These are phyloP conservation scores for Epizoanthus stellaris DNA, from an alignment of 92 coral and sea anemone species.

Conservation along the genomic window DNA sequence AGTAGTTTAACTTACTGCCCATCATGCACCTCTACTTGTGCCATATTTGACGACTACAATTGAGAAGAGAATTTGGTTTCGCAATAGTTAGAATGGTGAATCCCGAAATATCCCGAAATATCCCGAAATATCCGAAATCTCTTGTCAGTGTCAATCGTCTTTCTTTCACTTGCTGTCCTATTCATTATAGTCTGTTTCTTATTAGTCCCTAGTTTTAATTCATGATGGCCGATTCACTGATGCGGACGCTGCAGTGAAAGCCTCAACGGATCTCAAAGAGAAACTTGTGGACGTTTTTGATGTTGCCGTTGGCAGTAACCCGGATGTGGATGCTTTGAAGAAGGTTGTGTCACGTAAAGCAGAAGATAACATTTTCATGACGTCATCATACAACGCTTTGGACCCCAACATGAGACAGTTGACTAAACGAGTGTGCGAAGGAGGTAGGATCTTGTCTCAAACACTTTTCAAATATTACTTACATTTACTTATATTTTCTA, in stretches of 20 bases:
- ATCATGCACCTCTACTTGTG: too few relatives aligned
- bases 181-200: too few relatives aligned
- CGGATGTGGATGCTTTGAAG: not conserved
- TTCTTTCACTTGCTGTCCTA: not conserved
- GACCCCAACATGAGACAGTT: constrained; percentile 35
- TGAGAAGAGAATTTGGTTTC: too few relatives aligned
- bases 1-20: too few relatives aligned
- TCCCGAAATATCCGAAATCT: too few relatives aligned
- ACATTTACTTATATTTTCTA: too few relatives aligned
- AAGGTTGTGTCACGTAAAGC: constrained; percentile 32
- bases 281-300: constrained; percentile 31
- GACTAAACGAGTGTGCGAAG: constrained; percentile 42
- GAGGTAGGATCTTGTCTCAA: constrained; percentile 4
- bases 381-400: constrained; percentile 41
- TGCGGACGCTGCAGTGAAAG: constrained; percentile 16
- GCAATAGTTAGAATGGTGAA: too few relatives aligned
- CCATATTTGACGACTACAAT: too few relatives aligned
- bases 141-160: not conserved
- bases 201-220: constrained; percentile 29
- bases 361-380: constrained; percentile 4
- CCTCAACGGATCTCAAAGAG: not conserved
- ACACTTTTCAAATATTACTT: not conserved
- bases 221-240: constrained; percentile 34
- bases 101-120: too few relatives aligned
- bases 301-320: constrained; percentile 10